Base-by-base conservation (phyloP, 2,797 vertebrate species). In the Pseudochaenichthys georgianus region DNA sequence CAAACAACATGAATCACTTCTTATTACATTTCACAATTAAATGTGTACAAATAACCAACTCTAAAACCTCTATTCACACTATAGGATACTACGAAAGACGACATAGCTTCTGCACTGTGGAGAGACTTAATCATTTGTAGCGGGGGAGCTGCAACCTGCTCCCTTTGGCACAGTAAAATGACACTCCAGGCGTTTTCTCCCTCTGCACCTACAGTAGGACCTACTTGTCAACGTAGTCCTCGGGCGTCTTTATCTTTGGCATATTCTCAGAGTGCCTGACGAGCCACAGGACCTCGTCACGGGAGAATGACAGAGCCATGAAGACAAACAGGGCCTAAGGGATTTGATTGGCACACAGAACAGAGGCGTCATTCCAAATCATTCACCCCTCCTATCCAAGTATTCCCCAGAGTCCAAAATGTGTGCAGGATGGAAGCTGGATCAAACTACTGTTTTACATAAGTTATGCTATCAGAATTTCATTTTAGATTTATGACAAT, bases 251-350 rank as follows among this genome's bases (percentile, higher is more conserved):
- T 50, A 94, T 95, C 90, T 98, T 98, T 62, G 95, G 96, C 86
- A 97, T 93, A 21, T 96, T 97, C 65, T 98, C 97, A 51, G 95
- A 89, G 80, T 98, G 97, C 13, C 96, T 95, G 82, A 96, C 93
- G 3, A 98, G 94, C 97, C 97, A 98, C 63, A 95, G 94, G 62
- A 98, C 94, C 71, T 98, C 97, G 87, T 98, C 97, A 57, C 96
- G 96, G 86, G 96, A 95, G 81, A 98, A 98, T 0, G 97, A 96
- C 83, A 98, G 87, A 19, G 96, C 97, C 96, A 98, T 97, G 87
- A 97, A 96, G 83, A 96, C 95, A 85, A 93, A 97, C 73, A 98
- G 87, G 9, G 92, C 96, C 97, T 97, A 81, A 9, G 70, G 67
- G 86, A 71, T 81, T 77, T 64, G n/a, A 82, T 77, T 64, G 70